These are phyloP conservation scores for Stictonetta naevosa DNA, from an alignment of 2,113 vertebrate genomes.

Conservation along the genomic window DNA sequence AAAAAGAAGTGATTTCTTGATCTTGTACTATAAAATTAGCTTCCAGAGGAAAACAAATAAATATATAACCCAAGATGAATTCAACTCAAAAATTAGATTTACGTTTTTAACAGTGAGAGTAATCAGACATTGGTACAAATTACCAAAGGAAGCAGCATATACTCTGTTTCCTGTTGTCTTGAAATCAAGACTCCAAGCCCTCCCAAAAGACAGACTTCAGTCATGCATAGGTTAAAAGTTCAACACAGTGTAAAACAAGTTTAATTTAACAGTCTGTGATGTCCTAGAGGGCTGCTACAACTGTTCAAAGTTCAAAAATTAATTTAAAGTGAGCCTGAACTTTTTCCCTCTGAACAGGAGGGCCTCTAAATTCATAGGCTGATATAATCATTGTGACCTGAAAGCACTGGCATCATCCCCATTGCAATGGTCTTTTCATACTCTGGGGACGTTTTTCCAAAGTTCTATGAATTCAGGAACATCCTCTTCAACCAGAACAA, in stretches of 20 bases:
- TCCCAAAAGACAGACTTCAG: constrained; percentile 33
- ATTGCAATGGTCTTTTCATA: background rate
- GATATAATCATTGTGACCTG: background rate
- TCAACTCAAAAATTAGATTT: constrained; percentile 42
- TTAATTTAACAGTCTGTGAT: background rate
- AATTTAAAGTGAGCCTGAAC: constrained; percentile 10
- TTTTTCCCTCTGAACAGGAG: constrained; percentile 3
- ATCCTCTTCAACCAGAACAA: background rate
- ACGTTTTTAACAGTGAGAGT: background rate
- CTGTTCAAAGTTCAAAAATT: constrained; percentile 16
- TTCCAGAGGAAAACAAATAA: background rate
- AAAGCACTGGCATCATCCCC: background rate
- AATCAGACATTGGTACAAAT: constrained; percentile 40
- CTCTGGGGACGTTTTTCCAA: background rate
- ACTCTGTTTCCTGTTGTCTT: constrained; percentile 25
- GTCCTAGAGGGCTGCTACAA: background rate
- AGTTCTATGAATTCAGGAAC: constrained; percentile 45
- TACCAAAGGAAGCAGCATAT: constrained; percentile 38
- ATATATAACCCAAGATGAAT: background rate
- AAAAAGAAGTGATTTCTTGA: background rate
- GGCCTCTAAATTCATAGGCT: background rate
- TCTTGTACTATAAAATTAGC: background rate
- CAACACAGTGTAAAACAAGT: constrained; percentile 6
- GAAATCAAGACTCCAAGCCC: constrained; percentile 12
- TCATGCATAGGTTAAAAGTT: constrained; percentile 38